A percentile compares a stretch with the other conserved stretches of the same genome.
phyloP scores from a whole-genome alignment of 2,113 vertebrate species.

The zebrafish (Danio rerio) region GRCz12tu NC_133188.1:25647501-25648000 shows the following conservation, averaged over 20 bases:
- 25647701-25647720: neutral
- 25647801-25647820: neutral
- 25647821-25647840: slow-evolving; percentile 24
- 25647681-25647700: slow-evolving; percentile 34
- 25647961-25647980: neutral
- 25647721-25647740: slow-evolving; percentile 22
- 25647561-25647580: neutral
- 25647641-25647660: slow-evolving; percentile 25
- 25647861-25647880: neutral
- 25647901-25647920: neutral
- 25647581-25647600: neutral
- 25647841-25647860: neutral
- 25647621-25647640: neutral
- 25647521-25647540: too few species aligned
- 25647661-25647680: slow-evolving; percentile 41
- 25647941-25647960: neutral
- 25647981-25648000: neutral
- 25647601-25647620: neutral
- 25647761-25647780: slow-evolving; percentile 26
- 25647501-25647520: too few species aligned
- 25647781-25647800: slow-evolving; percentile 20
- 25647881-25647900: too few species aligned
- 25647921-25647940: neutral
- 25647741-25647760: neutral
- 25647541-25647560: too few species aligned